Conservation (phyloP, 2,113 vertebrate species). For the Genyomyrus donnyi region DNA sequence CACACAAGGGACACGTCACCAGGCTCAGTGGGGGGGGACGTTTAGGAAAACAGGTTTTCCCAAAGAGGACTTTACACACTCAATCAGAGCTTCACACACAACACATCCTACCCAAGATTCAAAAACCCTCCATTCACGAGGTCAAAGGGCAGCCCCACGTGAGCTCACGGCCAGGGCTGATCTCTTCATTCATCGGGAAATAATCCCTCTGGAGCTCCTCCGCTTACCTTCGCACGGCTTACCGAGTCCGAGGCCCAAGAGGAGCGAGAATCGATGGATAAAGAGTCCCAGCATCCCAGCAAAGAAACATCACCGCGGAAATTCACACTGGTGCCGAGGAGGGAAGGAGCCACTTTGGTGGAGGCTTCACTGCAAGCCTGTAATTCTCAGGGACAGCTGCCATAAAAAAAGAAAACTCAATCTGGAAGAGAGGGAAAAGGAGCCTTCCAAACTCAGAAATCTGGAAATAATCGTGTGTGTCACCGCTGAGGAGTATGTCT, state of each 20-base stretch:
- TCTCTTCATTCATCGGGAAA: conserved; percentile 1
- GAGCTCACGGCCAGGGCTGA: not conserved
- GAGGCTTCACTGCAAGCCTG: not conserved
- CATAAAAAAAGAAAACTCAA: not conserved
- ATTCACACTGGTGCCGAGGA: not conserved
- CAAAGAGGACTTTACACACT: conserved; percentile 3
- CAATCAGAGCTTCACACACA: not conserved
- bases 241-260: not conserved
- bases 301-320: not conserved
- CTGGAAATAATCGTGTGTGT: conserved; percentile 36
- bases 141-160: not conserved
- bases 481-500: conserved; percentile 16
- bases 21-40: not conserved
- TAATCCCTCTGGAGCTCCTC: not conserved
- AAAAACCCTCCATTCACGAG: not conserved
- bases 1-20: not conserved
- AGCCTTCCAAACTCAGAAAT: conserved; percentile 21
- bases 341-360: not conserved
- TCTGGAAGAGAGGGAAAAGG: conserved; percentile 10
- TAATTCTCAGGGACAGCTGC: conserved; percentile 11
- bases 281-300: not conserved
- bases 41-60: not conserved
- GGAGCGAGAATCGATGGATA: not conserved
- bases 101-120: not conserved
- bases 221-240: not conserved